Conservation (phyloP, 64 coral and sea anemone genomes). For the Stylophora pistillata region DNA sequence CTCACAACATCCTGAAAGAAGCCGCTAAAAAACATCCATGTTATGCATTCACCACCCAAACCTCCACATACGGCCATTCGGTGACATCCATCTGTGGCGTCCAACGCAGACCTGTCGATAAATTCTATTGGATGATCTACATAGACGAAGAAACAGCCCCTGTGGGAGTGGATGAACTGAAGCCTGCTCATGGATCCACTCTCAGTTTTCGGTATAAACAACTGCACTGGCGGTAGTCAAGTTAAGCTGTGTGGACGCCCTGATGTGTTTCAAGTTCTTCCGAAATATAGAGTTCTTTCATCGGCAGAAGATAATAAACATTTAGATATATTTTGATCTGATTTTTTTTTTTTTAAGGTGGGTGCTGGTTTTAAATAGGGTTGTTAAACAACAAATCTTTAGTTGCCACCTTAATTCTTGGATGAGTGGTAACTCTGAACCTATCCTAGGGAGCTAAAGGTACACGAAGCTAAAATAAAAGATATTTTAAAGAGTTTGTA, state of each 20-base stretch:
- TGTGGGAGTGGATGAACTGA: conserved; percentile 67
- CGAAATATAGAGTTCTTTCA: too few relatives aligned
- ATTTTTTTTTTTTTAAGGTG: too few relatives aligned
- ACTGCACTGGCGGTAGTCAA: background rate
- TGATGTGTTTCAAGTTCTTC: too few relatives aligned
- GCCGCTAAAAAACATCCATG: conserved; percentile 19
- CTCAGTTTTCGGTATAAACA: conserved; percentile 79
- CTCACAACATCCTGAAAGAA: conserved; percentile 54
- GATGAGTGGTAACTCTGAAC: too few relatives aligned
- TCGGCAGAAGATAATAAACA: too few relatives aligned
- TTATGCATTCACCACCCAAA: conserved; percentile 8
- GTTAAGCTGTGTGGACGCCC: background rate
- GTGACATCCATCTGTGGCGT: conserved; percentile 56
- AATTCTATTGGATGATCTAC: conserved; percentile 73
- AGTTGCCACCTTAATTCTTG: too few relatives aligned
- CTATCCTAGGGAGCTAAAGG: too few relatives aligned
- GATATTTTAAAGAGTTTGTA: too few relatives aligned
- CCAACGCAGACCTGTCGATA: conserved; percentile 5
- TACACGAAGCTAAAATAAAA: too few relatives aligned
- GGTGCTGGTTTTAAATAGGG: too few relatives aligned
- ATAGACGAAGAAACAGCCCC: conserved; percentile 15
- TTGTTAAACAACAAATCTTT: too few relatives aligned
- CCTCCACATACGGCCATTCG: conserved; percentile 58
- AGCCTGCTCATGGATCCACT: conserved; percentile 52
- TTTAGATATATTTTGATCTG: too few relatives aligned